Evolutionary conservation across 2,888 invertebrate genomes (phyloP).

Genomic region (Tridacna crocea): DNA sequence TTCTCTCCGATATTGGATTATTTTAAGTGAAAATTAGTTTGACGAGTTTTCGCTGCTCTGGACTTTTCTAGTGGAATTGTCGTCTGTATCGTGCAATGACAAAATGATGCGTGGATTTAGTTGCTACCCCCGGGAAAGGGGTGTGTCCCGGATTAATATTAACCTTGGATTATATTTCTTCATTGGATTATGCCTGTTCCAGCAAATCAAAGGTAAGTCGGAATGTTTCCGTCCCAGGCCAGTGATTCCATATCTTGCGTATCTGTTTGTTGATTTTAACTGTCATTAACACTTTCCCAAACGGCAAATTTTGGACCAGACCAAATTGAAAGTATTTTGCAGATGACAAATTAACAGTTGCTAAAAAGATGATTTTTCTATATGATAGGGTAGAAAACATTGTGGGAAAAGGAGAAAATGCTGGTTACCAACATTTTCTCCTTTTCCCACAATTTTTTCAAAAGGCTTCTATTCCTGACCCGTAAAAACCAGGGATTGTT

Average conservation of each 20-base stretch:
- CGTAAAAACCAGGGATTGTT: no score
- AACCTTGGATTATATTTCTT: slow-evolving; percentile 39
- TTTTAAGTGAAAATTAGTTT: neutral
- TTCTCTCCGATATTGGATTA: neutral
- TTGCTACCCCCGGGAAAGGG: slow-evolving; percentile 29
- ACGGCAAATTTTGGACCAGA: no score
- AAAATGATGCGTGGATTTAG: slow-evolving; percentile 36
- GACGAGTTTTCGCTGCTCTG: neutral
- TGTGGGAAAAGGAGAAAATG: neutral
- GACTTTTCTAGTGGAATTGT: slow-evolving; percentile 14
- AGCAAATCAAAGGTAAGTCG: slow-evolving; percentile 40
- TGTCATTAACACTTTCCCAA: neutral
- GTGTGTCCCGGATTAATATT: slow-evolving; percentile 23
- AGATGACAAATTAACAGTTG: no score
- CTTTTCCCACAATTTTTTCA: no score
- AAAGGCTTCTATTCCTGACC: no score
- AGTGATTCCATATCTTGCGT: no score
- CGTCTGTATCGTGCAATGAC: slow-evolving; percentile 33
- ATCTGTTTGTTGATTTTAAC: no score
- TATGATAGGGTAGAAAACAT: no score
- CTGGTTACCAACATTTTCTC: no score
- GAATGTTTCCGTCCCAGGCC: neutral
- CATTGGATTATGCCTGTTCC: slow-evolving; percentile 40
- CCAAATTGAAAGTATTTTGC: no score
- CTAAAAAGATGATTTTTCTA: no score